These are phyloP conservation scores for Rhineura floridana DNA, from an alignment of 2,113 vertebrate species.

Conservation along the genomic window DNA sequence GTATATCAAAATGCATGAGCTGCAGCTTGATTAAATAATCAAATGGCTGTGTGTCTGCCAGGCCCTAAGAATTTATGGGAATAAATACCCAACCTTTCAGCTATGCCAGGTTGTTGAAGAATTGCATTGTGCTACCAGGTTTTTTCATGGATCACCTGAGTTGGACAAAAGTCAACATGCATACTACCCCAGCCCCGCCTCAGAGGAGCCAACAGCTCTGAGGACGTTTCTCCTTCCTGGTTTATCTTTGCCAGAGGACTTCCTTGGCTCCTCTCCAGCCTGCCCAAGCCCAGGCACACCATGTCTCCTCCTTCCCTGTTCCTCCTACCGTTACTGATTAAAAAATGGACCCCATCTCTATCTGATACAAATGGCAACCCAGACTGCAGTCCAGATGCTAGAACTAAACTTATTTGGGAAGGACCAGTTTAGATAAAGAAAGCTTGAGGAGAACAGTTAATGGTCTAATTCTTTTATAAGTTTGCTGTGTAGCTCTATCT, in stretches of 20 bases:
- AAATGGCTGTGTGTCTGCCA: not conserved
- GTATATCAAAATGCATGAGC: not conserved
- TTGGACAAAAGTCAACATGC: not conserved
- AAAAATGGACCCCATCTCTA: not conserved
- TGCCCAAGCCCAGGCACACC: too few relatives aligned
- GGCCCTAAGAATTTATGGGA: not conserved
- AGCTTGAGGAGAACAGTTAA: not conserved
- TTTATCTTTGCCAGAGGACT: too few relatives aligned
- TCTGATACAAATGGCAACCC: too few relatives aligned
- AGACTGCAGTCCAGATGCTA: not conserved
- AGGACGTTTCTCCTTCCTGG: too few relatives aligned
- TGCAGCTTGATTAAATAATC: not conserved
- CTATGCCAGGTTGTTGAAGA: not conserved
- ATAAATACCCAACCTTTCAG: not conserved
- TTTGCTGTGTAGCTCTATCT: too few relatives aligned
- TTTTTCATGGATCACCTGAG: not conserved
- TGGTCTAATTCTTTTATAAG: not conserved
- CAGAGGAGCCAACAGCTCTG: not conserved
- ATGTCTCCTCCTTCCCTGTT: not conserved
- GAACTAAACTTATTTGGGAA: not conserved
- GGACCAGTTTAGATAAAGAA: not conserved
- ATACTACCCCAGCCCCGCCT: not conserved
- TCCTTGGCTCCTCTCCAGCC: not conserved
- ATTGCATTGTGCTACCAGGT: not conserved
- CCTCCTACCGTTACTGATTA: not conserved